A percentile compares a stretch with the other conserved stretches of the same genome.
These are phyloP conservation scores for Oscheius myriophilus DNA, from an alignment of 2,888 invertebrate genomes.

Conservation along the genomic window DNA sequence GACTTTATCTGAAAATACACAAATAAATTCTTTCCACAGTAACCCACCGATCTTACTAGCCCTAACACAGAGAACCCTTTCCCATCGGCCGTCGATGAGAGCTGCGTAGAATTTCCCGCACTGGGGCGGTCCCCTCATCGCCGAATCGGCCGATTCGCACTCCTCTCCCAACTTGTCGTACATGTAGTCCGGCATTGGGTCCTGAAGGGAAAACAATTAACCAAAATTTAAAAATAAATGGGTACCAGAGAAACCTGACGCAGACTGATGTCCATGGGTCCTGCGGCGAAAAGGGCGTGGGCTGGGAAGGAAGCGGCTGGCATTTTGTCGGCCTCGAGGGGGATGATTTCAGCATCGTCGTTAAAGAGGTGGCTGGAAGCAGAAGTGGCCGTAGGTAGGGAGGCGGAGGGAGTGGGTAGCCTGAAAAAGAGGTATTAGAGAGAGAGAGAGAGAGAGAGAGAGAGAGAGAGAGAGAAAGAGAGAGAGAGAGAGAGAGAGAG, in stretches of 20 bases:
- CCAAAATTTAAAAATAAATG: not conserved
- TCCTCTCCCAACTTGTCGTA: slow-evolving; percentile 55
- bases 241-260: slow-evolving; percentile 49
- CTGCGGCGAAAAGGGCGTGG: slow-evolving; percentile 56
- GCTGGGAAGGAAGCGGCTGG: slow-evolving; percentile 50
- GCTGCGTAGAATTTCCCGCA: slow-evolving; percentile 48
- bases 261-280: slow-evolving; percentile 56
- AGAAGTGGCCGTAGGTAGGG: not conserved
- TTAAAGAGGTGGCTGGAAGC: slow-evolving; percentile 8
- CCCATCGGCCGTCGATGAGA: slow-evolving; percentile 51
- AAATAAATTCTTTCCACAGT: too few relatives aligned
- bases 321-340: slow-evolving; percentile 49
- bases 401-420: slow-evolving; percentile 1
- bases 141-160: slow-evolving; percentile 40
- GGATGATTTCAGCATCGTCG: slow-evolving; percentile 30
- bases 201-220: slow-evolving; percentile 32
- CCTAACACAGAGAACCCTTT: slow-evolving; percentile 49
- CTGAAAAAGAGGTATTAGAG: not conserved
- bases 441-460: not conserved
- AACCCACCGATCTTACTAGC: slow-evolving; percentile 49
- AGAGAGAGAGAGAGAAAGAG: too few relatives aligned
- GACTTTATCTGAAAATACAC: slow-evolving; percentile 44
- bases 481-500: not conserved
- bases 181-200: slow-evolving; percentile 64
- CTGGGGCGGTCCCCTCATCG: slow-evolving; percentile 26